Percentiles rank a stretch among this genome's conserved stretches.
Conservation (phyloP, 2,888 invertebrate genomes). For the Rhingia campestris region DNA sequence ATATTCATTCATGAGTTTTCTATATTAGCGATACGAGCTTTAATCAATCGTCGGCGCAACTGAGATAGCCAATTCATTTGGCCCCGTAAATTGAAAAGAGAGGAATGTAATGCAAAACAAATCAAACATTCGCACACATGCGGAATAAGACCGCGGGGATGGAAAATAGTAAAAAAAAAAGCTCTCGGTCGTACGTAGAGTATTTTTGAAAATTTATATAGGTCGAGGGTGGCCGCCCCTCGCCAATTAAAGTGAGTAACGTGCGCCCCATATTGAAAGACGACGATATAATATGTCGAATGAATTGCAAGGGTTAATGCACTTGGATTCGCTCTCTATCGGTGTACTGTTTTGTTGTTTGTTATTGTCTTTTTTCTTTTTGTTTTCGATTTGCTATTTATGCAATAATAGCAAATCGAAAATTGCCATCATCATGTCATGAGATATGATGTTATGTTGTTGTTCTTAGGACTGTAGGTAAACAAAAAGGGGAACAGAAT, state of each 20-base stretch:
- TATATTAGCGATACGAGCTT: conserved; percentile 56
- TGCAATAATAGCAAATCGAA: too few species aligned
- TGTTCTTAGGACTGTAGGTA: too few species aligned
- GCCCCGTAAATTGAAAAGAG: conserved; percentile 11
- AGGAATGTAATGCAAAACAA: conserved; percentile 7
- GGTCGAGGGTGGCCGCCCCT: conserved; percentile 54
- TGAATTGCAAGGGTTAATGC: conserved; percentile 59
- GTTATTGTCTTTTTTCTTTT: conserved; percentile 22
- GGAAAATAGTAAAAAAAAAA: conserved; percentile 50
- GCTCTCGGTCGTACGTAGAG: conserved; percentile 20
- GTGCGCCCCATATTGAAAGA: conserved; percentile 28
- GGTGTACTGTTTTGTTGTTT: conserved; percentile 24
- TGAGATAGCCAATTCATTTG: conserved; percentile 7
- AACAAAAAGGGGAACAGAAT: too few species aligned
- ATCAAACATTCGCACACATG: conserved; percentile 31
- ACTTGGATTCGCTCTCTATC: conserved; percentile 28
- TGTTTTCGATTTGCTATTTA: too few species aligned
- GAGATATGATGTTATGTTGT: too few species aligned
- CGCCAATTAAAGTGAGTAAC: conserved; percentile 27
- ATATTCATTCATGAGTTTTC: conserved; percentile 69
- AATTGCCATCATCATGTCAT: too few species aligned
- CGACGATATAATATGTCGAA: conserved; percentile 9
- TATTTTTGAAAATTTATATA: conserved; percentile 37
- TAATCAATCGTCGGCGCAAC: conserved; percentile 66
- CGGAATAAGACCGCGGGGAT: conserved; percentile 16